Base-by-base conservation (phyloP, 2,888 invertebrate species). In the Sussaba pulchella region DNA sequence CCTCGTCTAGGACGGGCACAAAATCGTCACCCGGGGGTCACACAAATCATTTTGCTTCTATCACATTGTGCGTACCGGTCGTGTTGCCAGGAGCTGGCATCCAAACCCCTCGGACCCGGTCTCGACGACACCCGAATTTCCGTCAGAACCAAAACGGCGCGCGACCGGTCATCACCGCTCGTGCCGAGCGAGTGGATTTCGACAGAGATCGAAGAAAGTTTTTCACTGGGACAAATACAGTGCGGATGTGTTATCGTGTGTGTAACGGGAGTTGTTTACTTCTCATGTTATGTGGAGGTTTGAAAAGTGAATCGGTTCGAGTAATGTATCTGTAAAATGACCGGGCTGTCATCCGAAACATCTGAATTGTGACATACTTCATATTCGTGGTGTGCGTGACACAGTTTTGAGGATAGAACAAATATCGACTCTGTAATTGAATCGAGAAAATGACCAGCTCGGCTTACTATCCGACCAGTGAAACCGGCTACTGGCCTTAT, bases 11-110 rank as follows among this genome's bases (percentile, higher is more conserved):
- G 72, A 47, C 54, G 72, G 81, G 87, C 87, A 88, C 83, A 83
- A 86, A 88, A 88, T 89, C 87, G 90, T 88, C 88, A 89, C 87
- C 76, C 84, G 78, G 78, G 85, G 87, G 87, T 81, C 86, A 85
- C 89, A 88, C 87, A 87, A 89, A 89, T 88, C 89, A 89, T 88
- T 88, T 89, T 83, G 85, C 82, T 85, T 87, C 83, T 88, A 88
- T 88, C 88, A 87, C 88, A 88, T 88, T 88, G 87, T 87, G 83
- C 82, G 81, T 64, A 78, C 75, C 82, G 82, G 73, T 82, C 73
- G 78, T 77, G 64, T 52, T 69, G 50, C 70, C 31, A 70, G 63
- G 39, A 39, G 47, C 70, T 47, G 73, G 70, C 73, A 50, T 52
- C 81, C 64, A 70, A 66, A 73, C 57, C 43, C 19, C 17, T 31